Evolutionary conservation across 2,888 invertebrate species (phyloP), one percentile per base, ranked within the genome.

Genomic region (Prosopocoilus inquinatus): DNA sequence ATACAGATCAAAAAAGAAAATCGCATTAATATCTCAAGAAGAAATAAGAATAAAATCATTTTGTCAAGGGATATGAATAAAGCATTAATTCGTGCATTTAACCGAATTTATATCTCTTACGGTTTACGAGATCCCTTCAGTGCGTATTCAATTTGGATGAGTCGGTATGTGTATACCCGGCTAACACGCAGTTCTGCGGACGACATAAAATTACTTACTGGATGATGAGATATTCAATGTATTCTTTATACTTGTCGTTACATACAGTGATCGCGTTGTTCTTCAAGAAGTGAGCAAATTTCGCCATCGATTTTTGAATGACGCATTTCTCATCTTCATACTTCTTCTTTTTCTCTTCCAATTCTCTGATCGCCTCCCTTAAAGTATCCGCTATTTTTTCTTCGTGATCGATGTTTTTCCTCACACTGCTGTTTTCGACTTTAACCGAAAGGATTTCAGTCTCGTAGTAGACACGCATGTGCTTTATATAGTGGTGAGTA

Each of bases 391-490:
- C 32, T 8, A n/a, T 39, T 3, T 16, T 38, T 33, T 50, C 13
- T 20, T 32, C 28, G 3, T 39, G 20, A 7, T 16, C 32, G 35
- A 54, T 54, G 11, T 57, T 47, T 15, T 13, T 45, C 4, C 32
- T 43, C 20, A 51, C 35, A 11, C 39, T 53, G 7, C 58, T 53
- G 55, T 75, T 71, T 34, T 63, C 61, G 20, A 67, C 63, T 32
- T 60, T 61, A 7, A 60, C 64, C 35, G 69, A 62, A 45, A 67
- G 61, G 4, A 67, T 67, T 54, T 68, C 64, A 1, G 73, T 71
- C 60, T 67, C 63, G 53, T 74, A 75, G 53, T 74, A 74, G 28
- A 75, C 64, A 51, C 75, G 75, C 72, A 74, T 71, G 50, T 75
- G 75, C 1, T 64, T 60, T 15, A 59, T 63, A 57, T 66, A 74